A percentile compares a stretch with the other conserved stretches of the same genome.
Evolutionary conservation across 2,113 vertebrate species (phyloP).

Genomic region (Microcebus lehilahytsara): DNA sequence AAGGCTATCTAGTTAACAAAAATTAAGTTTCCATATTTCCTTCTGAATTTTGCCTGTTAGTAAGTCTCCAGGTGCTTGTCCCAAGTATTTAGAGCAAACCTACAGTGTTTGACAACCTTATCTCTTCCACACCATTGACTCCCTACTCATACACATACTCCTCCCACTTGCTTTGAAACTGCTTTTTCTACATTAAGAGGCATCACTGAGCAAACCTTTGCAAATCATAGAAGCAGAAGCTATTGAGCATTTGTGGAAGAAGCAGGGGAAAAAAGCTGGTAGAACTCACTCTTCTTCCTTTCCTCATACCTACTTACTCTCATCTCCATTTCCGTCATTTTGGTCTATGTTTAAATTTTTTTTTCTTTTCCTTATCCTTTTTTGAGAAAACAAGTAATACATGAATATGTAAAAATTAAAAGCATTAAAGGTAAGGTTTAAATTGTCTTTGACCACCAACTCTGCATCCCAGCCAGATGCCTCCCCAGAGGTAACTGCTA

Average conservation of each 20-base stretch:
- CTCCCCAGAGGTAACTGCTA: not conserved
- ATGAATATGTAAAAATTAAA: not conserved
- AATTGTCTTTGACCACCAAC: not conserved
- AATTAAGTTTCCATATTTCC: not conserved
- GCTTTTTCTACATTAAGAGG: not conserved
- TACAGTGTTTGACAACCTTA: not conserved
- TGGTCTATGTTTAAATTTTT: not conserved
- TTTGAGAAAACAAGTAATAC: not conserved
- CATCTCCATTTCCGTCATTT: not conserved
- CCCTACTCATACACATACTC: not conserved
- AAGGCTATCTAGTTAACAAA: not conserved
- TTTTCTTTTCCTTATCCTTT: not conserved
- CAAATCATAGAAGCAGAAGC: not conserved
- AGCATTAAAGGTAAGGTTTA: not conserved
- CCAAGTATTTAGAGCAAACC: not conserved
- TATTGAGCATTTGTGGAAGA: not conserved
- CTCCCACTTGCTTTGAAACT: not conserved
- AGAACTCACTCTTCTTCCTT: not conserved
- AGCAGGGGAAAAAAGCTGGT: not conserved
- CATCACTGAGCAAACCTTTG: not conserved
- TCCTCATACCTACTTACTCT: not conserved
- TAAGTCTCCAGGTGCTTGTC: not conserved
- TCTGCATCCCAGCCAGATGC: not conserved
- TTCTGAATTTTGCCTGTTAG: not conserved
- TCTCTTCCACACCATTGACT: not conserved